Conservation (phyloP, 2,113 vertebrate genomes). For the Ptyas mucosa region DNA sequence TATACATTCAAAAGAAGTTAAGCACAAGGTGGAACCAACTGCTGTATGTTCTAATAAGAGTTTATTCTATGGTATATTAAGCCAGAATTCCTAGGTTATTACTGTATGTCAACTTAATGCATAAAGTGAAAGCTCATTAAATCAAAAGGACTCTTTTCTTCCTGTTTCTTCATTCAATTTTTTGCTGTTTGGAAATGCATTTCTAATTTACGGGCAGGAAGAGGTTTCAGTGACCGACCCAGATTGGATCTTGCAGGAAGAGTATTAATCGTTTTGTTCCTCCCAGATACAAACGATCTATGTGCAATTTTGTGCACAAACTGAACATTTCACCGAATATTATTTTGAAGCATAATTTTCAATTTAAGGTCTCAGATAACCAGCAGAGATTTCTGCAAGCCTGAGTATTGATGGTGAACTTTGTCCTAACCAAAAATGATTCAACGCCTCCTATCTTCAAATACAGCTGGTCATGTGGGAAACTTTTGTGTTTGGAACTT, state of each 20-base stretch:
- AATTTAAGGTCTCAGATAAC: background rate
- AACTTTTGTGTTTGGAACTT: constrained; percentile 4
- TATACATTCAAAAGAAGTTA: background rate
- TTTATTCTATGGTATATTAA: background rate
- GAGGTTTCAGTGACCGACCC: too few relatives aligned
- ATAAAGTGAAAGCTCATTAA: background rate
- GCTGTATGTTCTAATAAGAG: background rate
- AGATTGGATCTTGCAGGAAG: too few relatives aligned
- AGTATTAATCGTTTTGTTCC: background rate
- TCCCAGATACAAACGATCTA: background rate
- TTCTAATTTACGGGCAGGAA: background rate
- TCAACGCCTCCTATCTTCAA: constrained; percentile 7
- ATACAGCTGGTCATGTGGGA: constrained; percentile 10
- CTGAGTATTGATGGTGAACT: background rate
- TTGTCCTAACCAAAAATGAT: constrained; percentile 22
- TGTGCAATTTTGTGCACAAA: background rate
- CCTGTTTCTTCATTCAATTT: background rate
- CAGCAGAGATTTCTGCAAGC: background rate
- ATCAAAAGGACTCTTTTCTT: background rate
- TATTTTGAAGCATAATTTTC: background rate
- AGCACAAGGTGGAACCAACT: background rate
- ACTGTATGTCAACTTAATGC: too few relatives aligned
- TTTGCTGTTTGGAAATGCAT: background rate
- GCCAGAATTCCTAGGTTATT: background rate
- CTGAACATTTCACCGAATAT: constrained; percentile 4